phyloP scores from a whole-genome alignment of 1,140 invertebrate genomes.

The Amphibalanus amphitrite region DNA sequence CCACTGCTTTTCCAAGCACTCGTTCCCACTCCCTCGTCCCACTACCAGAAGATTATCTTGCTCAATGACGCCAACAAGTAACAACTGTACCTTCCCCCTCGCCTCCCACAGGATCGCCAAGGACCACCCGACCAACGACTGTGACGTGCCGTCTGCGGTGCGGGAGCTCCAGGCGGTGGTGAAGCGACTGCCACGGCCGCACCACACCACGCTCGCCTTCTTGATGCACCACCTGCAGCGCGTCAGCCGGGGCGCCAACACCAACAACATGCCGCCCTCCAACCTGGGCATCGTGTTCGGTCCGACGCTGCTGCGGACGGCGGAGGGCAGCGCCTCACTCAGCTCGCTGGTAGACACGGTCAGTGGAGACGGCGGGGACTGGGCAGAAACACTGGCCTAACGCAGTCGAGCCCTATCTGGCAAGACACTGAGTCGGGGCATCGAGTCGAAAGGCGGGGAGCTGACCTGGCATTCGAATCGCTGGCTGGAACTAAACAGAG shows the following conservation, averaged over 20 bases:
- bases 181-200: constrained; percentile 29
- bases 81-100: no score
- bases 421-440: no score
- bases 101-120: constrained; percentile 24
- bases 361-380: no score
- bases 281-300: constrained; percentile 44
- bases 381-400: no score
- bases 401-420: no score
- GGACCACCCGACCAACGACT: constrained; percentile 19
- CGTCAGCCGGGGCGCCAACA: constrained; percentile 22
- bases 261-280: constrained; percentile 39
- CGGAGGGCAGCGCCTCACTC: constrained; percentile 33
- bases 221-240: constrained; percentile 36
- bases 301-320: constrained; percentile 36
- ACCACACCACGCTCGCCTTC: constrained; percentile 30
- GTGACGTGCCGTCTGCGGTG: constrained; percentile 15
- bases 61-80: no score
- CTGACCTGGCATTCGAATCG: no score
- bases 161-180: constrained; percentile 27
- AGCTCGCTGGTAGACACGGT: constrained; percentile 35
- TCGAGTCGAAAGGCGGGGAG: no score
- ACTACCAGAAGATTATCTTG: no score
- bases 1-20: no score
- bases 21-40: no score
- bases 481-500: no score